Percentiles rank a stretch among this genome's conserved stretches.
These are phyloP conservation scores for Liodrosophila aerea DNA, from an alignment of 2,888 invertebrate species.

Conservation along the genomic window DNA sequence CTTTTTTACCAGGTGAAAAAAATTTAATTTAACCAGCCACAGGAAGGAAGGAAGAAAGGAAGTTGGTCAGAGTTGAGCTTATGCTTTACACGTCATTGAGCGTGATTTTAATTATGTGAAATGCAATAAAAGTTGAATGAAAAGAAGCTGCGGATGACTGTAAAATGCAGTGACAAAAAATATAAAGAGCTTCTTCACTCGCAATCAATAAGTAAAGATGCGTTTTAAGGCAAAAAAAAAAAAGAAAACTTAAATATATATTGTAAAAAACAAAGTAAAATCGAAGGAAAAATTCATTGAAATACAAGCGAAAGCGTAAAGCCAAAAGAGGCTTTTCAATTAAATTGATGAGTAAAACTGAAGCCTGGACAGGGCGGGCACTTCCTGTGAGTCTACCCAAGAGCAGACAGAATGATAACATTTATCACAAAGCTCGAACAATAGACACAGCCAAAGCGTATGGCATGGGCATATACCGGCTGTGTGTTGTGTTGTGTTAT, in stretches of 20 bases:
- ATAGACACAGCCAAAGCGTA: slow-evolving; percentile 26
- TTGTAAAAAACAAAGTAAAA: no score
- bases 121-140: slow-evolving; percentile 19
- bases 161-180: slow-evolving; percentile 26
- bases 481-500: slow-evolving; percentile 41
- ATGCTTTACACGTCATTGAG: slow-evolving; percentile 55
- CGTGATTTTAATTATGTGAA: slow-evolving; percentile 67
- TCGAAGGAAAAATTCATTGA: slow-evolving; percentile 64
- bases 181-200: slow-evolving; percentile 27
- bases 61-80: neutral
- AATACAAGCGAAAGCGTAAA: slow-evolving; percentile 35
- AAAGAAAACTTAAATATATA: slow-evolving; percentile 19
- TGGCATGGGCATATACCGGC: slow-evolving; percentile 14
- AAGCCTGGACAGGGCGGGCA: slow-evolving; percentile 4
- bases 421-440: slow-evolving; percentile 59
- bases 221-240: slow-evolving; percentile 22
- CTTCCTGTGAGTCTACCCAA: slow-evolving; percentile 17
- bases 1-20: slow-evolving; percentile 30
- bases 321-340: slow-evolving; percentile 62
- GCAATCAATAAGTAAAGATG: slow-evolving; percentile 41
- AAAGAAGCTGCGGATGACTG: slow-evolving; percentile 11
- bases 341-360: slow-evolving; percentile 62
- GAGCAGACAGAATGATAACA: slow-evolving; percentile 46
- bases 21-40: slow-evolving; percentile 38
- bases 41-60: neutral